These are phyloP conservation scores for Corythornis madagascariensis DNA, from an alignment of 2,113 vertebrate genomes.

Conservation along the genomic window DNA sequence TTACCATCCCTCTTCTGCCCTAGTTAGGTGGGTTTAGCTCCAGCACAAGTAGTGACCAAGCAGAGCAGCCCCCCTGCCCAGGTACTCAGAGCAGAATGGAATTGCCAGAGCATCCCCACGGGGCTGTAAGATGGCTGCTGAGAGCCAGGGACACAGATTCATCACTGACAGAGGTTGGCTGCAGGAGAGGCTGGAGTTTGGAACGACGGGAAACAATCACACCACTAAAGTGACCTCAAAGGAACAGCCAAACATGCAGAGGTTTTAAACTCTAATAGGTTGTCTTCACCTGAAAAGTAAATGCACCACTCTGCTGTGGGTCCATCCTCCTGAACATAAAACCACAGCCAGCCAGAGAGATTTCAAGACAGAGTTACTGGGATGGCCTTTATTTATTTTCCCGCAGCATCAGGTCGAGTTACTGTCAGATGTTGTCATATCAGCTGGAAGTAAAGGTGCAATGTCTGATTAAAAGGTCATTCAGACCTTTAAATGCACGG, in stretches of 20 bases:
- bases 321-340: conserved; percentile 10
- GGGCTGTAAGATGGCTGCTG: not conserved
- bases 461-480: conserved; percentile 64
- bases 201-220: conserved; percentile 14
- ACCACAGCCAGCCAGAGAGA: not conserved
- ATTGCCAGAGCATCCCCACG: no score
- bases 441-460: conserved; percentile 54
- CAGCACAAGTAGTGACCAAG: no score
- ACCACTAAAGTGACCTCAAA: conserved; percentile 14
- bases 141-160: conserved; percentile 26
- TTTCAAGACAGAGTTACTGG: conserved; percentile 25
- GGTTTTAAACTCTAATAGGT: not conserved
- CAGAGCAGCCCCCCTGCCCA: no score
- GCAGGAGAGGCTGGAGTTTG: not conserved
- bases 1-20: no score
- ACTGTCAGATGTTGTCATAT: conserved; percentile 26
- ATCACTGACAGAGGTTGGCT: conserved; percentile 51
- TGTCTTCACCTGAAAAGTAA: conserved; percentile 25
- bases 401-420: conserved; percentile 24
- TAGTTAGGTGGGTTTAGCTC: no score
- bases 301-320: not conserved
- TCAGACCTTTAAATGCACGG: conserved; percentile 46
- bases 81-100: no score
- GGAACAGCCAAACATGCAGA: conserved; percentile 4
- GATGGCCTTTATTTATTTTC: conserved; percentile 53